Evolutionary conservation across 1,140 invertebrate species (phyloP).

Genomic region (Diorhabda sublineata): DNA sequence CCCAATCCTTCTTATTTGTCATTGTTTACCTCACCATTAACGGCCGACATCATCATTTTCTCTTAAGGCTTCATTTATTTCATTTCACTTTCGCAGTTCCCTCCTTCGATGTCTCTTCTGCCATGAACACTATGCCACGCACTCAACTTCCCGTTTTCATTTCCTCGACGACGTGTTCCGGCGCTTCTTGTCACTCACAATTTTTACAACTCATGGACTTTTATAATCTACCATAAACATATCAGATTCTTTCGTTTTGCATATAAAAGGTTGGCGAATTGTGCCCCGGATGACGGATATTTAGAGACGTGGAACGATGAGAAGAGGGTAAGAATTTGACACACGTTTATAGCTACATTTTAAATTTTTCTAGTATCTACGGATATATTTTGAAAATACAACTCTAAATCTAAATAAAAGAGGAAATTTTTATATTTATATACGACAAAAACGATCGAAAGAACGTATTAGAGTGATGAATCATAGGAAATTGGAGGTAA

Average conservation of each 20-base stretch:
- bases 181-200: slow-evolving; percentile 45
- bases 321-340: neutral
- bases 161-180: slow-evolving; percentile 45
- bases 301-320: slow-evolving; percentile 13
- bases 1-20: slow-evolving; percentile 29
- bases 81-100: slow-evolving; percentile 25
- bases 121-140: slow-evolving; percentile 25
- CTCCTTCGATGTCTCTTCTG: slow-evolving; percentile 10
- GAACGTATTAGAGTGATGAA: no score
- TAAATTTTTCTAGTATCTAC: no score
- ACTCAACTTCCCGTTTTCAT: slow-evolving; percentile 45
- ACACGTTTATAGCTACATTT: neutral
- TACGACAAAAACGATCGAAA: no score
- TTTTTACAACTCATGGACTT: slow-evolving; percentile 49
- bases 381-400: no score
- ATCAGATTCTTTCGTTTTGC: slow-evolving; percentile 44
- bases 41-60: slow-evolving; percentile 44
- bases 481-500: no score
- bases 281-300: slow-evolving; percentile 38
- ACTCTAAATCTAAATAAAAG: no score
- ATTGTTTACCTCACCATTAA: slow-evolving; percentile 36
- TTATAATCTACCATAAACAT: slow-evolving; percentile 47
- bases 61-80: slow-evolving; percentile 47
- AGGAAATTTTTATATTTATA: no score
- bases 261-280: slow-evolving; percentile 44